Evolutionary conservation across 2,113 vertebrate genomes (phyloP), one percentile per base, ranked within the genome.

Genomic region (Synodontis membranacea): DNA sequence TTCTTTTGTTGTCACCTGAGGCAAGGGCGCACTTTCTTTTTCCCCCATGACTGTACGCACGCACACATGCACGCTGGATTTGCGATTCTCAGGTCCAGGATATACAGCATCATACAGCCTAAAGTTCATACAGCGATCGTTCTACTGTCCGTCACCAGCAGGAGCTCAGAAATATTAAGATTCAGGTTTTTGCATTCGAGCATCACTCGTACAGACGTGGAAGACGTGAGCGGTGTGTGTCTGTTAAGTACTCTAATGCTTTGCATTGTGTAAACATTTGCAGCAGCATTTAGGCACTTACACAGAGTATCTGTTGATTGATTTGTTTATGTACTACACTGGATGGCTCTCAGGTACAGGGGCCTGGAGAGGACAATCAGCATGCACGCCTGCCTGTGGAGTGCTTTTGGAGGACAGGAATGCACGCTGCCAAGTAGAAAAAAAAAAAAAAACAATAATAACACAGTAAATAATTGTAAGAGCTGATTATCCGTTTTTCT

Each of bases 261-360:
- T 44, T 83, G 87, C 66, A 88, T 90, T 87, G 83, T 87, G 87
- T 87, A 86, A 88, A 88, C 89, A 90, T 90, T 82, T 88, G 87
- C 68, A 83, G 86, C 80, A 89, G 86, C 66, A 70, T 87, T 80
- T 62, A 83, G 85, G 78, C 62, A 82, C 84, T 86, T 70, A 86
- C 76, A 87, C 62, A 34, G 83, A 90, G 85, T 88, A 85, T 88
- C 83, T 88, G 86, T 60, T 90, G 89, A 90, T 90, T 90, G 88
- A 89, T 88, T 90, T 90, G 88, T 90, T 90, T 90, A 88, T 86
- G 86, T 87, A 86, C 89, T 88, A 90, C 64, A 86, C 84, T 87
- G 88, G 84, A 90, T 90, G 87, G 88, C 83, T 89, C 89, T 90
- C 72, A 83, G 83, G 83, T 90, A 87, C 83, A 70, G 88, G 84